Evolutionary conservation across 2,888 invertebrate species (phyloP), one percentile per base, ranked within the genome.

Genomic region (Tetragnatha montana): DNA sequence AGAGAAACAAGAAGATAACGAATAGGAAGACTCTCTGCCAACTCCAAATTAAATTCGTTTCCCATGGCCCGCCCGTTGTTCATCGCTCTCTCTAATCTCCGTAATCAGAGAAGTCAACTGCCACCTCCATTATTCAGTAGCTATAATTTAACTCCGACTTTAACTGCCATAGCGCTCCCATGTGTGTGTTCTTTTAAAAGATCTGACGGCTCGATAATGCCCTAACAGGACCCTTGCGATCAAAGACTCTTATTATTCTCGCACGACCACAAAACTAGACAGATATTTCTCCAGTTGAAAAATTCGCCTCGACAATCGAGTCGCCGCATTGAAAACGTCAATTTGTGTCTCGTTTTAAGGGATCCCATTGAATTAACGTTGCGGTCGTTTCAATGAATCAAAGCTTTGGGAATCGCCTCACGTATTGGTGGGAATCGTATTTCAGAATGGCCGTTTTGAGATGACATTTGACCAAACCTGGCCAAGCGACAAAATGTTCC

Each of bases 71-170:
- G 19, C 71, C 81, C 21, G 71, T 71, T 50, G 81, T 49, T 19
- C 19, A 21, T 10, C n/a, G 49, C 71, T 49, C 71, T 71, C 47
- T 4, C 60, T 60, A 60, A 60, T 60, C 60, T 60, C 17, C n/a
- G 69, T 35, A 81, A 71, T 70, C 71, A 73, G 21, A 51, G 35
- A 51, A 74, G 35, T 50, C 22, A 82, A 60, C 51, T 60, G n/a
- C 50, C 70, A 81, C 12, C 78, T 82, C 74, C 74, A 82, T 82
- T 17, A 49, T 82, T 73, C 74, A 60, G 70, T 73, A 22, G 60
- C 49, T 73, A 74, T 73, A 82, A 51, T 73, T 74, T 82, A 81
- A 73, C 73, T 71, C 19, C 60, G 8, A 21, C 19, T 49, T 81
- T 49, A 81, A 81, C 17, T 14, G 21, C 21, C 50, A 71, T 50